phyloP scores from a whole-genome alignment of 2,113 vertebrate species.

The Sturnus vulgaris region DNA sequence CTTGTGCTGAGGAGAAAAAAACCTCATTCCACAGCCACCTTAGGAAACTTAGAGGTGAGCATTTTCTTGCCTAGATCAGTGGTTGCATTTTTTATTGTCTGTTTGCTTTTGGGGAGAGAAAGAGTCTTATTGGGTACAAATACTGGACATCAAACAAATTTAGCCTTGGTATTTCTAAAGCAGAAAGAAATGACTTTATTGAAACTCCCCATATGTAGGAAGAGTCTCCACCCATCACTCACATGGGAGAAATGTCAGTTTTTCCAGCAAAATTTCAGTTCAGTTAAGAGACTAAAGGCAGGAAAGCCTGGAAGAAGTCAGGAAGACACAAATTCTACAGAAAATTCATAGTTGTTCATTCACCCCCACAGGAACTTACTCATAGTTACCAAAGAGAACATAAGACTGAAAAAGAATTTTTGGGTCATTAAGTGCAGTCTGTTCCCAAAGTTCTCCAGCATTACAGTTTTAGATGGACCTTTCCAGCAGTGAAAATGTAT shows the following conservation, averaged over 20 bases:
- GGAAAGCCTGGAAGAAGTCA: background rate
- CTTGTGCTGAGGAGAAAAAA: background rate
- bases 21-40: accelerated
- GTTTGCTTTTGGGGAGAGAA: background rate
- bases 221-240: background rate
- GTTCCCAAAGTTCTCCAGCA: background rate
- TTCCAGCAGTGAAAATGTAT: background rate
- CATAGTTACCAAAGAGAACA: background rate
- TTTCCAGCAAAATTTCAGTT: background rate
- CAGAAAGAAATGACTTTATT: background rate
- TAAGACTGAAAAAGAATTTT: background rate
- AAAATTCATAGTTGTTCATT: background rate
- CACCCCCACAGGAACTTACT: background rate
- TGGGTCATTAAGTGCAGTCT: background rate
- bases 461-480: background rate
- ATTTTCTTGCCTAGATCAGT: background rate
- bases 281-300: background rate
- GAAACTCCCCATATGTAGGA: background rate
- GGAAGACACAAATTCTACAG: background rate
- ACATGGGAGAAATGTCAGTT: background rate
- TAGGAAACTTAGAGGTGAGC: background rate
- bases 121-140: background rate
- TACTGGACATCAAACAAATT: background rate
- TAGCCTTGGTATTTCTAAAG: background rate
- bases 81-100: background rate